Conservation (phyloP, 2,888 invertebrate species). For the Chironomus tentans region DNA sequence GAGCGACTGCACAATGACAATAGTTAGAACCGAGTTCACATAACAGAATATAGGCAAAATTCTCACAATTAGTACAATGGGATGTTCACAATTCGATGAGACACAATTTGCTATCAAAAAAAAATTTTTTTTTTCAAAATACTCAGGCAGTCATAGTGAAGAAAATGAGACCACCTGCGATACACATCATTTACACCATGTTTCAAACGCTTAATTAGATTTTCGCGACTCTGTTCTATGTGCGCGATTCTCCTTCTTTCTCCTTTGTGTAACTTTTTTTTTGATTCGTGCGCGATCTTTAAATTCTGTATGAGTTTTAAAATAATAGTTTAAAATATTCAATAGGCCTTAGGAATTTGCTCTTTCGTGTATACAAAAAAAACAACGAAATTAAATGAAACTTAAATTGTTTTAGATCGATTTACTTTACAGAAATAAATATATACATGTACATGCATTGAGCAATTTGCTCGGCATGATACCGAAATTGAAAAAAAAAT, state of each 20-base stretch:
- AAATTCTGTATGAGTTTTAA: neutral
- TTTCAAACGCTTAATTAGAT: conserved; percentile 17
- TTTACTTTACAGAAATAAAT: neutral
- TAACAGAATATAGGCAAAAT: neutral
- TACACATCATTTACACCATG: conserved; percentile 19
- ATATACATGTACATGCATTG: conserved; percentile 8
- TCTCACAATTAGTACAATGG: conserved; percentile 8
- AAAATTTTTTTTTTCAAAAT: neutral
- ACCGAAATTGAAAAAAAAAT: neutral
- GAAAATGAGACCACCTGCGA: conserved; percentile 15
- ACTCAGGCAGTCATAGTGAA: neutral
- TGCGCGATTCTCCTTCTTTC: neutral
- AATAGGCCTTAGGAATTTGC: conserved; percentile 5
- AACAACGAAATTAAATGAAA: no score
- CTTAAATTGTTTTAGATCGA: conserved; percentile 19
- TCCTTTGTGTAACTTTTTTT: neutral
- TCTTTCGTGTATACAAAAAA: neutral
- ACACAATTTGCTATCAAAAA: no score
- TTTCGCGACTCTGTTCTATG: conserved; percentile 3
- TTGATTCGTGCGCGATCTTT: conserved; percentile 6
- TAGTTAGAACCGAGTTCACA: neutral
- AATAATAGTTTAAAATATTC: neutral
- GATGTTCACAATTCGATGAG: neutral
- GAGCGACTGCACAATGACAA: neutral
- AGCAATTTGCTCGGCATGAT: conserved; percentile 11